phyloP scores from a whole-genome alignment of 2,797 vertebrate species.

The Lacerta bilineata region DNA sequence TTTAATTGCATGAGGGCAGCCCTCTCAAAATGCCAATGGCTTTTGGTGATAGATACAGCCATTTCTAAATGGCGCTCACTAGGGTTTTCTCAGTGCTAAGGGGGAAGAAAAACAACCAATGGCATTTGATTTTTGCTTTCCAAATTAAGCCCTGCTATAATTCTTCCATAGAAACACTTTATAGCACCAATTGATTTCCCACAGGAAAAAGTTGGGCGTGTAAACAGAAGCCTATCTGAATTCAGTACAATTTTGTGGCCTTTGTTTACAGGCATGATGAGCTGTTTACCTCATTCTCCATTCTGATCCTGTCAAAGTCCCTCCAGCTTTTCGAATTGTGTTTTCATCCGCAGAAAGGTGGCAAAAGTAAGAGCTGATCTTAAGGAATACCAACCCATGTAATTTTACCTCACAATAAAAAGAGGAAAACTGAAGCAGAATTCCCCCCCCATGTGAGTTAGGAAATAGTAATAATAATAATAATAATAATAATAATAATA shows the following conservation, averaged over 20 bases:
- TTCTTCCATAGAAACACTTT: conserved; percentile 12
- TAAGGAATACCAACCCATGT: neutral
- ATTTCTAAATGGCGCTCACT: conserved; percentile 35
- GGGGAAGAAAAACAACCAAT: neutral
- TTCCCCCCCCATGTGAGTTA: neutral
- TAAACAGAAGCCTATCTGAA: conserved; percentile 15
- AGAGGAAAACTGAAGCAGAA: neutral
- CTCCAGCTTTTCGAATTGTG: neutral
- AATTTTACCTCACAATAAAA: neutral
- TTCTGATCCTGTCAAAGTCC: conserved; percentile 2
- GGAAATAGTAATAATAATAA: neutral
- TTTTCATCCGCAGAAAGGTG: neutral
- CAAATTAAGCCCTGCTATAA: conserved; percentile 1
- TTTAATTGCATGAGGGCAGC: neutral
- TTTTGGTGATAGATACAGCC: conserved; percentile 3
- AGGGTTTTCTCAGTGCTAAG: neutral
- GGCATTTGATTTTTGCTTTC: neutral
- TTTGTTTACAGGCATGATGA: conserved; percentile 13
- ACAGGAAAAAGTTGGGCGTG: neutral
- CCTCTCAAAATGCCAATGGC: neutral
- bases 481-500: too few species aligned
- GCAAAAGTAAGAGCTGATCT: too few species aligned
- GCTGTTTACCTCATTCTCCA: conserved; percentile 1
- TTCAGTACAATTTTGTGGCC: conserved; percentile 2
- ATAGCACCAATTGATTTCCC: conserved; percentile 17